phyloP scores from a whole-genome alignment of 2,797 vertebrate species.

The Xyrichtys novacula region DNA sequence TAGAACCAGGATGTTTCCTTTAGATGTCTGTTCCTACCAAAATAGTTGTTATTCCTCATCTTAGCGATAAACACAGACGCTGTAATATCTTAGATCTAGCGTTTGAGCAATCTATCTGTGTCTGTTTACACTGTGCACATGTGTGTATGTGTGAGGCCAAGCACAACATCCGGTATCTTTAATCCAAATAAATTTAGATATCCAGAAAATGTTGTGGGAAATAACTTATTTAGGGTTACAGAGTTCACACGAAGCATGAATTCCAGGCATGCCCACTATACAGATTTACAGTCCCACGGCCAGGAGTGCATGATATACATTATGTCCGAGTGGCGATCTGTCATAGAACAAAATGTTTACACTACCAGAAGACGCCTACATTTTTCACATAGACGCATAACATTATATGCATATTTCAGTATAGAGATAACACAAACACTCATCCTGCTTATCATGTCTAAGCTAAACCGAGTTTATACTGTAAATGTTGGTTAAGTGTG shows the following conservation, averaged over 20 bases:
- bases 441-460: not conserved
- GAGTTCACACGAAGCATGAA: slow-evolving; percentile 19
- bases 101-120: not conserved
- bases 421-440: slow-evolving; percentile 3
- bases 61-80: slow-evolving; percentile 7
- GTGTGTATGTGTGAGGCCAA: not conserved
- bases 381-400: slow-evolving; percentile 27
- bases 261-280: slow-evolving; percentile 21
- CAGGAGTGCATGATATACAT: slow-evolving; percentile 16
- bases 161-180: slow-evolving; percentile 12
- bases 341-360: slow-evolving; percentile 51
- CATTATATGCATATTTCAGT: not conserved
- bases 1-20: slow-evolving; percentile 33
- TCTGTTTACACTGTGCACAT: not conserved
- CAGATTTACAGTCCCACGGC: slow-evolving; percentile 37
- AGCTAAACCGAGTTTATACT: too few species aligned
- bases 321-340: slow-evolving; percentile 33
- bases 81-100: not conserved
- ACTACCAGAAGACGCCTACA: slow-evolving; percentile 8
- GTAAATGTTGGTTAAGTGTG: not conserved
- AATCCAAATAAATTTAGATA: slow-evolving; percentile 13
- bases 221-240: slow-evolving; percentile 15
- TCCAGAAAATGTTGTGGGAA: not conserved
- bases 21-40: slow-evolving; percentile 17
- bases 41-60: not conserved